These are phyloP conservation scores for Tricholaema leucomelas DNA, from an alignment of 2,113 vertebrate species.

Conservation along the genomic window DNA sequence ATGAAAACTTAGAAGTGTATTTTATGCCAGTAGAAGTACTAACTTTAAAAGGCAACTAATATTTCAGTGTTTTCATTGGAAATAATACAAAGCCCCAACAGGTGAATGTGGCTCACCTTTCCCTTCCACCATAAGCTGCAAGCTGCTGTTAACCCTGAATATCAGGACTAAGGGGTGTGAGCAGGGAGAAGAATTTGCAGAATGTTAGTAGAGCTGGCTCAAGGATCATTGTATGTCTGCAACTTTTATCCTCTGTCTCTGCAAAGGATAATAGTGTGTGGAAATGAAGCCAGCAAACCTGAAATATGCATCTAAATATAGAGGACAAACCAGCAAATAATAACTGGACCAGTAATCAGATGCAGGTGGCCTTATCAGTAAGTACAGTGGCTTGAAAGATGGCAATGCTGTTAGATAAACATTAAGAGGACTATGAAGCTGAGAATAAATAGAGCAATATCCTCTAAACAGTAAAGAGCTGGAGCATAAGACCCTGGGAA, in stretches of 20 bases:
- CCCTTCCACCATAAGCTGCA: background rate
- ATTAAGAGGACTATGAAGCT: conserved; percentile 60
- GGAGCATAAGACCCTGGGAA: conserved; percentile 63
- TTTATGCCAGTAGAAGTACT: background rate
- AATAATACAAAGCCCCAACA: background rate
- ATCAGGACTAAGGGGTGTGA: background rate
- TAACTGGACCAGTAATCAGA: conserved; percentile 50
- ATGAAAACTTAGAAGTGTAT: background rate
- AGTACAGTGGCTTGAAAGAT: conserved; percentile 68
- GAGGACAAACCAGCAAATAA: conserved; percentile 37
- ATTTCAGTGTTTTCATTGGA: background rate
- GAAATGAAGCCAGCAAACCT: conserved; percentile 55
- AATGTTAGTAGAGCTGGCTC: background rate
- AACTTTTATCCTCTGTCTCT: conserved; percentile 13
- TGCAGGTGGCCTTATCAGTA: conserved; percentile 70
- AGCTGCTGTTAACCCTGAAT: background rate
- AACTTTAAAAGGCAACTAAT: background rate
- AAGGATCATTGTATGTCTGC: conserved; percentile 12
- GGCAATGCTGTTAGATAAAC: conserved; percentile 57
- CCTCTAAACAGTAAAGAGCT: conserved; percentile 73
- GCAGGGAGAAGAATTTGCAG: background rate
- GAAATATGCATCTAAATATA: conserved; percentile 59
- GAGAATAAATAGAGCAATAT: conserved; percentile 76
- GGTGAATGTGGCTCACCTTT: background rate
- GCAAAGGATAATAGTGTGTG: conserved; percentile 22